Percentiles rank a stretch among this genome's conserved stretches.
phyloP scores from a whole-genome alignment of 92 coral and sea anemone genomes.

The Umimayanthus kanabou region DNA sequence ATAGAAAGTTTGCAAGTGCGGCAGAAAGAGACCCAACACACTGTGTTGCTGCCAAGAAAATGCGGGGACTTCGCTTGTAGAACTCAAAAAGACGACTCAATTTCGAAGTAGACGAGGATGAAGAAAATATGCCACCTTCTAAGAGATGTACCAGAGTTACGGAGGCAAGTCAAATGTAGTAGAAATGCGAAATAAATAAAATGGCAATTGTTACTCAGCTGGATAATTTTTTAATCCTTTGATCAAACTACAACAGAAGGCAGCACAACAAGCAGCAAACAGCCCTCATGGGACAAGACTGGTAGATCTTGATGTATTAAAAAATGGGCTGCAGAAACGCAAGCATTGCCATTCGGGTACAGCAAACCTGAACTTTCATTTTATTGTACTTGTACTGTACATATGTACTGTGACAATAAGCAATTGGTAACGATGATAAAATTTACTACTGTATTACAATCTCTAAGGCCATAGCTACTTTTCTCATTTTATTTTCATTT shows the following conservation, averaged over 20 bases:
- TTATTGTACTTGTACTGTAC: background rate
- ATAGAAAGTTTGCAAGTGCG: background rate
- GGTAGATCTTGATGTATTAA: background rate
- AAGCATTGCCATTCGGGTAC: conserved; percentile 49
- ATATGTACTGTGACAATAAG: too few species aligned
- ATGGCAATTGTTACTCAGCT: background rate
- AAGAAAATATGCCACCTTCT: background rate
- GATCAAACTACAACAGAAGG: background rate
- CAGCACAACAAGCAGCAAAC: conserved; percentile 1
- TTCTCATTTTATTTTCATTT: too few species aligned
- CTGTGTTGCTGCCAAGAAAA: background rate
- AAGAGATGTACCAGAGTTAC: background rate
- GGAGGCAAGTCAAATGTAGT: background rate
- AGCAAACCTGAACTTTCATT: background rate
- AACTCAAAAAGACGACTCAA: background rate
- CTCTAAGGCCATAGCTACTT: background rate
- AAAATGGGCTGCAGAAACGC: conserved; percentile 26
- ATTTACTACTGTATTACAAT: too few species aligned
- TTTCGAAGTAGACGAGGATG: background rate
- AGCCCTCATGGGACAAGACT: background rate
- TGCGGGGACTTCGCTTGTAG: background rate
- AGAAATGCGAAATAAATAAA: background rate
- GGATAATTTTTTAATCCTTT: background rate
- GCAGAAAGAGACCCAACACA: background rate
- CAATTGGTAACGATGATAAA: too few species aligned